Evolutionary conservation across 2,113 vertebrate genomes (phyloP).

Genomic region (Oreochromis niloticus): DNA sequence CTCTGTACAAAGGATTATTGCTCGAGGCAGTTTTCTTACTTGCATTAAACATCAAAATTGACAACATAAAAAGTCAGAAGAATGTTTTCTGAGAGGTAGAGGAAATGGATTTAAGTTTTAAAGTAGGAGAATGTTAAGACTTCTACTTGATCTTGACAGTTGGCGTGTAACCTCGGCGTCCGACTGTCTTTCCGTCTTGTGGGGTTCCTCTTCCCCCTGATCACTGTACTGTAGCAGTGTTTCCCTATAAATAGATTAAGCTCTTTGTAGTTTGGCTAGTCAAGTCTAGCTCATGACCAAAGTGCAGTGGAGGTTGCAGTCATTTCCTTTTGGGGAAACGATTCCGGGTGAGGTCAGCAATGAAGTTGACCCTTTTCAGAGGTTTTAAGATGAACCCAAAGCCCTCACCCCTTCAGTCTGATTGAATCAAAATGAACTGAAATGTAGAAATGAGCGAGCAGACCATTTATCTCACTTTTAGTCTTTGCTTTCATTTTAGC

Average conservation of each 20-base stretch:
- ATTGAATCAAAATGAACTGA: background rate
- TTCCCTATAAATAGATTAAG: conserved; percentile 78
- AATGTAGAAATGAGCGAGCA: conserved; percentile 3
- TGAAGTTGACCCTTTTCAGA: conserved; percentile 50
- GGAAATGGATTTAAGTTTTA: conserved; percentile 28
- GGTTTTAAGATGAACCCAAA: conserved; percentile 53
- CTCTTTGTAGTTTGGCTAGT: conserved; percentile 49
- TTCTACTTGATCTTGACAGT: conserved; percentile 45
- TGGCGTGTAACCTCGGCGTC: conserved; percentile 41
- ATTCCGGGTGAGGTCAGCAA: conserved; percentile 44
- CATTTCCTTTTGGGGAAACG: conserved; percentile 70
- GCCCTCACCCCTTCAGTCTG: conserved; percentile 11
- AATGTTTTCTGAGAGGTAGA: conserved; percentile 16
- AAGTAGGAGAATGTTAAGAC: conserved; percentile 12
- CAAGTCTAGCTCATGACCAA: conserved; percentile 48
- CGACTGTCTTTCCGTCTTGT: conserved; percentile 34
- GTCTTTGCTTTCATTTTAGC: background rate
- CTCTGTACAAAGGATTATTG: background rate
- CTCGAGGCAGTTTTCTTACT: conserved; percentile 3
- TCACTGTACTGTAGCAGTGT: conserved; percentile 62
- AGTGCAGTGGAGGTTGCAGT: conserved; percentile 54
- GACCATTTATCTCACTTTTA: background rate
- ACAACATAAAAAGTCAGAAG: conserved; percentile 26
- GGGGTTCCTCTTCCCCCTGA: conserved; percentile 28
- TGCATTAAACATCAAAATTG: conserved; percentile 32